These are phyloP conservation scores for Melanotaenia boesemani DNA, from an alignment of 2,797 vertebrate genomes.

Conservation along the genomic window DNA sequence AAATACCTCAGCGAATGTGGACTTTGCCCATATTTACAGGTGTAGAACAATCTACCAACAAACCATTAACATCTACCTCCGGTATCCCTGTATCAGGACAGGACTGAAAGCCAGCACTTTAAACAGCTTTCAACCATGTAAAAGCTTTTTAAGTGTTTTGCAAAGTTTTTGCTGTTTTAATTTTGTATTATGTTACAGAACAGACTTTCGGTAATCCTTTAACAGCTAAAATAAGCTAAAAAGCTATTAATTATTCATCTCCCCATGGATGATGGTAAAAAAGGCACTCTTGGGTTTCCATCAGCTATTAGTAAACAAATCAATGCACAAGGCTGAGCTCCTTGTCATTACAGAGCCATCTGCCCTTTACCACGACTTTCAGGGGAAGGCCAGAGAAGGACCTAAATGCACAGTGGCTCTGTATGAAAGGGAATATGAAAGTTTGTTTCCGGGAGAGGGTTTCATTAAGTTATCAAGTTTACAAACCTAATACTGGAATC, in stretches of 20 bases:
- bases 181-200: constrained; percentile 79
- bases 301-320: constrained; percentile 89
- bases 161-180: constrained; percentile 51
- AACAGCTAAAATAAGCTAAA: constrained; percentile 83
- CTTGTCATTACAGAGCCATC: constrained; percentile 77
- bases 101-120: constrained; percentile 26
- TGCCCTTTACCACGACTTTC: constrained; percentile 83
- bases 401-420: constrained; percentile 53
- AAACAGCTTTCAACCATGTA: constrained; percentile 11
- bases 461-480: constrained; percentile 42
- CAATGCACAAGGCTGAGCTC: constrained; percentile 82
- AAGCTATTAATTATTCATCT: constrained; percentile 87
- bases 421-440: constrained; percentile 35
- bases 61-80: constrained; percentile 16
- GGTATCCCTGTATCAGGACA: constrained; percentile 15
- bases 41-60: constrained; percentile 15
- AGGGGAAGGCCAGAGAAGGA: constrained; percentile 63
- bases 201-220: constrained; percentile 83
- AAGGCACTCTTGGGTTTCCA: constrained; percentile 83
- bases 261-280: constrained; percentile 80
- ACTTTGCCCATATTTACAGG: constrained; percentile 4
- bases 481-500: constrained; percentile 27
- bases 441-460: constrained; percentile 20
- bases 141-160: constrained; percentile 2
- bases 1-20: constrained; percentile 1